Evolutionary conservation across 2,888 invertebrate species (phyloP).

Genomic region (Callinectes sapidus): DNA sequence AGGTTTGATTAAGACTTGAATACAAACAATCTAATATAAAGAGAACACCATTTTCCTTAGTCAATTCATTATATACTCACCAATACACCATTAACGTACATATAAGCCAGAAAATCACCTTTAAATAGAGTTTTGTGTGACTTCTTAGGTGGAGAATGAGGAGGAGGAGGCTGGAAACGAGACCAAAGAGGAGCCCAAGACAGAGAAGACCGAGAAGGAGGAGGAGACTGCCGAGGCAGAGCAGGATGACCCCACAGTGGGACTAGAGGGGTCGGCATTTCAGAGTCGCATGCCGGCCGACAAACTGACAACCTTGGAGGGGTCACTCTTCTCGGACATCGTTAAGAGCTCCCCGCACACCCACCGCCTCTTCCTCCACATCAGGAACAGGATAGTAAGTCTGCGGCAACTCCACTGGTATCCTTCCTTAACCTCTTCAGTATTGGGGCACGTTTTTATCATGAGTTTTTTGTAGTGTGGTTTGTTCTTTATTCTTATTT

Average conservation of each 20-base stretch:
- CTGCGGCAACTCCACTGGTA: background rate
- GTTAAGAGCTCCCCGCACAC: slow-evolving; percentile 88
- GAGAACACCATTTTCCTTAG: too few species aligned
- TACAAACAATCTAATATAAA: background rate
- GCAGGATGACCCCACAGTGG: slow-evolving; percentile 79
- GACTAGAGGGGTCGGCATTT: slow-evolving; percentile 93
- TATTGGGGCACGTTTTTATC: too few species aligned
- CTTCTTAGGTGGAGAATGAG: background rate
- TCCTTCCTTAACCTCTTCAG: background rate
- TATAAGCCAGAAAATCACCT: too few species aligned
- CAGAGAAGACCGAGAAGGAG: slow-evolving; percentile 74
- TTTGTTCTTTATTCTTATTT: background rate
- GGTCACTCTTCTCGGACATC: slow-evolving; percentile 94
- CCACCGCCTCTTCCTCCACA: slow-evolving; percentile 91
- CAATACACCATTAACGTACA: too few species aligned
- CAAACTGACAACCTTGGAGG: slow-evolving; percentile 94
- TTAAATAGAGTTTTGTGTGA: too few species aligned
- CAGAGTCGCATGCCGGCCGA: slow-evolving; percentile 95
- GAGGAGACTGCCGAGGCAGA: slow-evolving; percentile 78
- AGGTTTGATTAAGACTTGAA: background rate
- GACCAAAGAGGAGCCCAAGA: slow-evolving; percentile 72
- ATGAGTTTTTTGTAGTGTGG: background rate
- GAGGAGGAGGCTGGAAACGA: slow-evolving; percentile 61
- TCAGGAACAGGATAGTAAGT: slow-evolving; percentile 88
- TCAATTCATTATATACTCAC: too few species aligned